Conservation (phyloP, 2,888 invertebrate species). For the Dugesia japonica region DNA sequence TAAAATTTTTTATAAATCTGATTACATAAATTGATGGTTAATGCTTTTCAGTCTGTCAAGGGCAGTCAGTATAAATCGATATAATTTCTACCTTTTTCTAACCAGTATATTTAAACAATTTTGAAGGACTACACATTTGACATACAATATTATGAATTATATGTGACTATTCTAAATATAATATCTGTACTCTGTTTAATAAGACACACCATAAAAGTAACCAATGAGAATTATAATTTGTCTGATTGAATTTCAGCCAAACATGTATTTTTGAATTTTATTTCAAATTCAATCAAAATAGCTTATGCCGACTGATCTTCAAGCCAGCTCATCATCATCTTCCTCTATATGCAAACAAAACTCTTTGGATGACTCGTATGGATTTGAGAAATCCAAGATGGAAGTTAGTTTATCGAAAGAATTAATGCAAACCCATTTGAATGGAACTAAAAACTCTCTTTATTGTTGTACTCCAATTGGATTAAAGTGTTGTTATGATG, state of each 20-base stretch:
- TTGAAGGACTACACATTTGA: neutral
- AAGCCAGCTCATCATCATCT: neutral
- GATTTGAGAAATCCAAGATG: neutral
- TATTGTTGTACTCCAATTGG: neutral
- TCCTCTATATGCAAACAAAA: neutral
- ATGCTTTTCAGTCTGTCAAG: too few relatives aligned
- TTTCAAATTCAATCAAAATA: slow-evolving; percentile 1
- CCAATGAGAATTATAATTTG: neutral
- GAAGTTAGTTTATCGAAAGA: neutral
- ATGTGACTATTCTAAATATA: neutral
- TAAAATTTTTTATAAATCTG: too few relatives aligned
- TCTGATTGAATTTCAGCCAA: slow-evolving; percentile 6
- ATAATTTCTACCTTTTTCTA: slow-evolving; percentile 3
- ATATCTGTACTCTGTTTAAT: neutral
- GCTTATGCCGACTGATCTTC: slow-evolving; percentile 9
- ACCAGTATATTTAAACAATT: slow-evolving; percentile 11
- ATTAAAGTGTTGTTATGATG: neutral
- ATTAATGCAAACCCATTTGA: neutral
- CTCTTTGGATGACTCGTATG: neutral
- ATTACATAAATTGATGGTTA: too few relatives aligned
- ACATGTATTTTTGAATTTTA: slow-evolving; percentile 5
- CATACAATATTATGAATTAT: neutral
- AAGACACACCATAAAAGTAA: neutral
- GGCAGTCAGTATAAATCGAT: neutral
- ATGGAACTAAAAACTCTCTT: neutral